Conservation (phyloP, 2,888 invertebrate genomes). For the Cerastis rubricosa region DNA sequence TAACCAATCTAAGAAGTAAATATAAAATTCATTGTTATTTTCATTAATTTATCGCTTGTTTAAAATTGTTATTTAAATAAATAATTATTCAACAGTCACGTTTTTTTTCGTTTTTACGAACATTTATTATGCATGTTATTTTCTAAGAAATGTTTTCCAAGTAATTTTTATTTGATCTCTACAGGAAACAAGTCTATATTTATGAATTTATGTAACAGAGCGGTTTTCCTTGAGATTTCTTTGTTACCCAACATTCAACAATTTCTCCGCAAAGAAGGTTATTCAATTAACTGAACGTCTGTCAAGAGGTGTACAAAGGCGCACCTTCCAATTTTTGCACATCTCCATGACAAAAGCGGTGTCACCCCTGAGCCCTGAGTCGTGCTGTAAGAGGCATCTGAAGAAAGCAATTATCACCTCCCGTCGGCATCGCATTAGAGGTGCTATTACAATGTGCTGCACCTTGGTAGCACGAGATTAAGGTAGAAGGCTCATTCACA, state of each 20-base stretch:
- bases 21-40: neutral
- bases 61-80: neutral
- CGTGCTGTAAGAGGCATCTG: slow-evolving; percentile 68
- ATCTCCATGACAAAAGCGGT: slow-evolving; percentile 73
- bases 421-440: slow-evolving; percentile 62
- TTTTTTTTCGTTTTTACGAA: too few relatives aligned
- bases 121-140: neutral
- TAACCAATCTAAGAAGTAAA: neutral
- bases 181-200: neutral
- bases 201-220: neutral
- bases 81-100: neutral
- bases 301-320: slow-evolving; percentile 37
- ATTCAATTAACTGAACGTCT: slow-evolving; percentile 27
- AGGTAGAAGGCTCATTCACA: slow-evolving; percentile 27
- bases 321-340: slow-evolving; percentile 40
- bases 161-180: neutral
- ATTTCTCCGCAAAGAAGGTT: slow-evolving; percentile 4
- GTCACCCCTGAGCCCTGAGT: slow-evolving; percentile 70
- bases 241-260: neutral
- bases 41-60: neutral
- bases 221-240: neutral
- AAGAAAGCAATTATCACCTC: slow-evolving; percentile 81
- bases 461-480: slow-evolving; percentile 19
- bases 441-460: slow-evolving; percentile 56
- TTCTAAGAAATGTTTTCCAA: neutral